phyloP scores from a whole-genome alignment of 2,888 invertebrate species.

The Tineola bisselliella region DNA sequence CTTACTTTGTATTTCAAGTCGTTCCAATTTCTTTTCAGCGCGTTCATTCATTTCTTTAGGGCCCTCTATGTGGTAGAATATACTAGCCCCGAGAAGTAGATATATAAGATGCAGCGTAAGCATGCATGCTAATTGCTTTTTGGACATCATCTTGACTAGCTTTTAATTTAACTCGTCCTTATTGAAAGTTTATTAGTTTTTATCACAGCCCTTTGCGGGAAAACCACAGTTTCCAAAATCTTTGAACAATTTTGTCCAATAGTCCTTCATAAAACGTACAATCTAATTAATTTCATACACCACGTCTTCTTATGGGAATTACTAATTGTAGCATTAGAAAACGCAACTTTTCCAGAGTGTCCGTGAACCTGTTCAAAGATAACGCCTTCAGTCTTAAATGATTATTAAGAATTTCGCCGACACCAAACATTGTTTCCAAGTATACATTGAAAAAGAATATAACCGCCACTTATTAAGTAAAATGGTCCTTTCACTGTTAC shows the following conservation, averaged over 20 bases:
- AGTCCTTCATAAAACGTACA: neutral
- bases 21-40: slow-evolving; percentile 67
- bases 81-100: slow-evolving; percentile 82
- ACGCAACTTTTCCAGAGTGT: slow-evolving; percentile 28
- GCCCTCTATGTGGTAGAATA: slow-evolving; percentile 85
- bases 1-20: slow-evolving; percentile 78
- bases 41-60: slow-evolving; percentile 73
- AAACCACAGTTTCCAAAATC: neutral
- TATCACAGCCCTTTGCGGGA: slow-evolving; percentile 17
- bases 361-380: slow-evolving; percentile 27
- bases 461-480: neutral
- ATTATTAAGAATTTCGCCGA: neutral
- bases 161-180: slow-evolving; percentile 23
- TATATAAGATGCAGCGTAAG: slow-evolving; percentile 80
- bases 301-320: slow-evolving; percentile 20
- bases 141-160: slow-evolving; percentile 76
- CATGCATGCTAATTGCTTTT: slow-evolving; percentile 81
- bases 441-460: slow-evolving; percentile 23
- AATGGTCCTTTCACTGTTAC: neutral
- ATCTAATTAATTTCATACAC: neutral
- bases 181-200: slow-evolving; percentile 25
- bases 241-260: slow-evolving; percentile 25
- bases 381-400: slow-evolving; percentile 24
- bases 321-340: slow-evolving; percentile 28
- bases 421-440: slow-evolving; percentile 27